Evolutionary conservation across 2,113 vertebrate species (phyloP).

Genomic region (Irena cyanogastra): DNA sequence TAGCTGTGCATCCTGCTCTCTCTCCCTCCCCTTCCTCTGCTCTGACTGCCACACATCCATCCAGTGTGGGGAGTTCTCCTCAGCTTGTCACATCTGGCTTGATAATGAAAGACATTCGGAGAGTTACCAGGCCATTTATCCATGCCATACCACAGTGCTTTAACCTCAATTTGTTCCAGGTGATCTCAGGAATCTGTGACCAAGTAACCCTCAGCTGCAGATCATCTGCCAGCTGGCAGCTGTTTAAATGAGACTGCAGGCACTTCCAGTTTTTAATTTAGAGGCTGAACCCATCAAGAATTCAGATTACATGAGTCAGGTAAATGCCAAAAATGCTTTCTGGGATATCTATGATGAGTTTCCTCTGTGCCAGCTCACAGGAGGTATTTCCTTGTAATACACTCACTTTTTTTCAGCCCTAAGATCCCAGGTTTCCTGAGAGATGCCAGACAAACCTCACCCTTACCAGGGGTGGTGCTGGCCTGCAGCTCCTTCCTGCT

Average conservation of each 20-base stretch:
- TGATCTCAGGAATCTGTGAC: neutral
- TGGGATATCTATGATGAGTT: neutral
- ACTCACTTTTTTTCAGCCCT: neutral
- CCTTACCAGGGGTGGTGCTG: neutral
- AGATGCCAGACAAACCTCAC: neutral
- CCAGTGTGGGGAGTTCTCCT: neutral
- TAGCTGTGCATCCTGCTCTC: neutral
- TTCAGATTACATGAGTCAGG: neutral
- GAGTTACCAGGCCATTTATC: neutral
- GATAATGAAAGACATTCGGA: neutral
- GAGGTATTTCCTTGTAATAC: neutral
- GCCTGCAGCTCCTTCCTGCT: neutral
- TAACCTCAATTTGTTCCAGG: neutral
- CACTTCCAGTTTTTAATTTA: neutral
- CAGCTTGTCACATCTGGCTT: neutral
- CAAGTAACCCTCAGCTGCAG: neutral
- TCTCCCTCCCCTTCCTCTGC: neutral
- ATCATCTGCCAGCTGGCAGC: neutral
- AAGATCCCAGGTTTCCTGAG: neutral
- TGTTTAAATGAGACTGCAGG: neutral
- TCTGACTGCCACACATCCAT: neutral
- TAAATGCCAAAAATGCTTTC: neutral
- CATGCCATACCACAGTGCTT: neutral
- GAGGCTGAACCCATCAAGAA: neutral
- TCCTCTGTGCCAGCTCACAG: neutral